Evolutionary conservation across 2,888 invertebrate genomes (phyloP), one percentile per base, ranked within the genome.

Genomic region (Abrostola tripartita): DNA sequence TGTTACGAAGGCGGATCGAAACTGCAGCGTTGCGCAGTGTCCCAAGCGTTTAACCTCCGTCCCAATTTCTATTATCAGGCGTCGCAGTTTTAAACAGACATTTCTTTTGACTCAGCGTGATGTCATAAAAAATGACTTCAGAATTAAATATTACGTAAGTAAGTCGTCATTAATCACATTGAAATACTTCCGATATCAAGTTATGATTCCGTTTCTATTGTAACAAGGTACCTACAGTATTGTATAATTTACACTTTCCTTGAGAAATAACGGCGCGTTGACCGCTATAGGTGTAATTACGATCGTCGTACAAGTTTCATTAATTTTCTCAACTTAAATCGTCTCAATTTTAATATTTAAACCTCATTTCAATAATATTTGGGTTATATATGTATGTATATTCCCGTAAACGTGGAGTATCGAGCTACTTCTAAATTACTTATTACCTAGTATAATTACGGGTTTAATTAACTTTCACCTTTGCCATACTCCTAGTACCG

Each of bases 61-160:
- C 44, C 24, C 8, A 14, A 47, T 9, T 9, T 5, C 14, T 47
- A 47, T 9, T 9, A 9, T 7, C 24, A 2, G 12, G 10, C 14
- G 44, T 8, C 44, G 35, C n/a, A 24, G 1, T 38, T 41, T 7
- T 7, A 54, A 73, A 41, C 24, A 56, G 12, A 35, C 0, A 6
- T 51, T 38, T 52, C 8, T 41, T n/a, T 9, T n/a, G 35, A 35
- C 35, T 11, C n/a, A 38, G 14, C 4, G 0, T 37, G 9, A 8
- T 52, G 12, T 41, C 38, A 41, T 24, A 49, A 36, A 47, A 53
- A 59, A 63, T 71, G 55, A 59, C 58, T 55, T 14, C 10, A 49
- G 35, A n/a, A 35, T 12, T 38, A n/a, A n/a, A 37, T 36, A 52
- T 55, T 64, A 71, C 65, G 71, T 64, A 70, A 70, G 44, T 50